These are phyloP conservation scores for Pterocles orientalis DNA, from an alignment of 2,113 vertebrate species.

Conservation along the genomic window DNA sequence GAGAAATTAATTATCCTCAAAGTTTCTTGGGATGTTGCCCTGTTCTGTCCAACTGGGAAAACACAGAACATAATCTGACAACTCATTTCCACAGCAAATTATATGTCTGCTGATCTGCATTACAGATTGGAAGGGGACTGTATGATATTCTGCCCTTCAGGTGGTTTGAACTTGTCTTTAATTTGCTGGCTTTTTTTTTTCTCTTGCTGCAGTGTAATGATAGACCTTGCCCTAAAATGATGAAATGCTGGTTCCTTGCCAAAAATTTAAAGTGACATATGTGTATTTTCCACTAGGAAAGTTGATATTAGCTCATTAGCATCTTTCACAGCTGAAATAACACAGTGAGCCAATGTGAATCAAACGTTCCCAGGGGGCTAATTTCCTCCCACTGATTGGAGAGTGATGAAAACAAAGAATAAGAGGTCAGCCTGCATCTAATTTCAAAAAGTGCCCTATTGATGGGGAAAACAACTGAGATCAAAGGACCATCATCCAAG, in stretches of 20 bases:
- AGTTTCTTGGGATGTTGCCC: background rate
- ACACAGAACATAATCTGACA: background rate
- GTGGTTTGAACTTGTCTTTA: background rate
- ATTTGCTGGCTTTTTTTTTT: background rate
- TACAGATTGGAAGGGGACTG: background rate
- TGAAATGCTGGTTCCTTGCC: conserved; percentile 48
- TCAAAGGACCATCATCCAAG: background rate
- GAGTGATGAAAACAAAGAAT: conserved; percentile 59
- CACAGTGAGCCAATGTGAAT: conserved; percentile 47
- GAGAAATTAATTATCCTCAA: conserved; percentile 25
- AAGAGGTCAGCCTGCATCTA: conserved; percentile 45
- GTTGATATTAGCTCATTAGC: conserved; percentile 69
- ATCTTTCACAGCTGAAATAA: conserved; percentile 73
- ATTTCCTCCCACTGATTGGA: conserved; percentile 62
- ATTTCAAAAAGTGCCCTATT: conserved; percentile 8
- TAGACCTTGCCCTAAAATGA: conserved; percentile 29
- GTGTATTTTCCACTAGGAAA: conserved; percentile 43
- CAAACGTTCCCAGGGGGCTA: conserved; percentile 12
- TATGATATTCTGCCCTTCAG: background rate
- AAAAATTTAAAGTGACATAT: conserved; percentile 37
- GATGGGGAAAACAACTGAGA: conserved; percentile 11
- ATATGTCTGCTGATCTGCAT: background rate
- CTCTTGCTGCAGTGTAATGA: background rate
- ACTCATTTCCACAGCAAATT: conserved; percentile 34
- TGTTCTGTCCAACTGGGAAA: conserved; percentile 2